Evolutionary conservation across 2,113 vertebrate species (phyloP).

Genomic region (Plectropomus leopardus): DNA sequence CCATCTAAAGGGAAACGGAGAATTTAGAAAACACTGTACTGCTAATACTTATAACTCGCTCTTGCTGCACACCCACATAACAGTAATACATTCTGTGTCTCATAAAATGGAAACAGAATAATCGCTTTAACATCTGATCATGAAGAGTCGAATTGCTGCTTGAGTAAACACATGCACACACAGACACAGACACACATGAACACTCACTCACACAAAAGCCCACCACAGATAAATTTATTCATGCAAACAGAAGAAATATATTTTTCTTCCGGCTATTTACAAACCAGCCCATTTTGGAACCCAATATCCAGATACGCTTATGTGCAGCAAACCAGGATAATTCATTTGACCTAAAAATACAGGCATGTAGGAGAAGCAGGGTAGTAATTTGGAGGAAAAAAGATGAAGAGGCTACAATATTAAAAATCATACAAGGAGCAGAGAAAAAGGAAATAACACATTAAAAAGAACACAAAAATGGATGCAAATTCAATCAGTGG

Average conservation of each 20-base stretch:
- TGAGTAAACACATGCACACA: slow-evolving; percentile 60
- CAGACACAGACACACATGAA: slow-evolving; percentile 60
- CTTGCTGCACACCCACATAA: slow-evolving; percentile 35
- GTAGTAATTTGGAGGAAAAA: slow-evolving; percentile 47
- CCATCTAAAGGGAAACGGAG: slow-evolving; percentile 52
- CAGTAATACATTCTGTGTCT: slow-evolving; percentile 50
- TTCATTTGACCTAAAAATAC: slow-evolving; percentile 68
- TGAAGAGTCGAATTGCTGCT: slow-evolving; percentile 55
- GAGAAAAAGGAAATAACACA: slow-evolving; percentile 10
- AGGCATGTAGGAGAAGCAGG: slow-evolving; percentile 40
- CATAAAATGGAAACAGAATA: slow-evolving; percentile 61
- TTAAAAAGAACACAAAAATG: neutral
- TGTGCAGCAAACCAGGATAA: slow-evolving; percentile 64
- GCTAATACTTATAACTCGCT: slow-evolving; percentile 43
- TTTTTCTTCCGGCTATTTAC: slow-evolving; percentile 73
- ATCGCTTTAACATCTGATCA: slow-evolving; percentile 65
- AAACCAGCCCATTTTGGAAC: slow-evolving; percentile 59
- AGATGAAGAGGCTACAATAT: slow-evolving; percentile 28
- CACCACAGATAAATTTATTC: slow-evolving; percentile 57
- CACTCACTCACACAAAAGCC: slow-evolving; percentile 41
- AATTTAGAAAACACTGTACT: slow-evolving; percentile 56
- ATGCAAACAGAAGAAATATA: slow-evolving; percentile 64
- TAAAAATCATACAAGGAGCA: slow-evolving; percentile 12
- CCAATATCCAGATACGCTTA: slow-evolving; percentile 53
- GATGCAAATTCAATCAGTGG: slow-evolving; percentile 18